Evolutionary conservation across 2,113 vertebrate species (phyloP).

Genomic region (Pluvianellus socialis): DNA sequence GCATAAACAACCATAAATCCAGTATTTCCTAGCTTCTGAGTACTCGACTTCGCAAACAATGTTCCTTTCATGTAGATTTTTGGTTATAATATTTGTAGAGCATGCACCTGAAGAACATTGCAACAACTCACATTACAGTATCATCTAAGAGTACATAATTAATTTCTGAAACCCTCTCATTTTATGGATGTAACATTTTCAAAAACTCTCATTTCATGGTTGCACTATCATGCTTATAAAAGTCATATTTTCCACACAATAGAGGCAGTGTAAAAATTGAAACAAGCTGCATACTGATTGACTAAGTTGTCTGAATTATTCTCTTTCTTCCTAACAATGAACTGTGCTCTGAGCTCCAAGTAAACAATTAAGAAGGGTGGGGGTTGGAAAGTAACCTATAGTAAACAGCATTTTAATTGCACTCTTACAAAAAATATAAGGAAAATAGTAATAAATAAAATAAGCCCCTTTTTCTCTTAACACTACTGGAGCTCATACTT

Average conservation of each 20-base stretch:
- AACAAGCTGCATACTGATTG: constrained; percentile 63
- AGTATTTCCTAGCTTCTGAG: constrained; percentile 19
- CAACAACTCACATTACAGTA: neutral
- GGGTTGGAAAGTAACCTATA: constrained; percentile 17
- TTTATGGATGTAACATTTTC: neutral
- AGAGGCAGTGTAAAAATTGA: constrained; percentile 58
- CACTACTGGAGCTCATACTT: neutral
- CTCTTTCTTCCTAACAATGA: constrained; percentile 63
- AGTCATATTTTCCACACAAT: constrained; percentile 67
- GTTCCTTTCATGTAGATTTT: neutral
- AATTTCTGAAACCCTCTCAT: neutral
- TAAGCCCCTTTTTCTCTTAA: neutral
- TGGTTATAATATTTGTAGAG: neutral
- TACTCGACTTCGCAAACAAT: constrained; percentile 20
- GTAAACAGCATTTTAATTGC: constrained; percentile 18
- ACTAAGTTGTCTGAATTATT: constrained; percentile 39
- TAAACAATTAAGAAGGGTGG: constrained; percentile 46
- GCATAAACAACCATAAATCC: constrained; percentile 37
- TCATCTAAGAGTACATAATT: neutral
- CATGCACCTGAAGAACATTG: neutral
- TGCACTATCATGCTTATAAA: constrained; percentile 47
- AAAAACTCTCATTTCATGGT: constrained; percentile 11
- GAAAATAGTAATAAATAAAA: neutral
- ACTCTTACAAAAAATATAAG: neutral
- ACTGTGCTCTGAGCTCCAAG: constrained; percentile 13